Percentiles rank a stretch among this genome's conserved stretches.
Conservation (phyloP, 2,888 invertebrate species). For the Catocala fraxini region DNA sequence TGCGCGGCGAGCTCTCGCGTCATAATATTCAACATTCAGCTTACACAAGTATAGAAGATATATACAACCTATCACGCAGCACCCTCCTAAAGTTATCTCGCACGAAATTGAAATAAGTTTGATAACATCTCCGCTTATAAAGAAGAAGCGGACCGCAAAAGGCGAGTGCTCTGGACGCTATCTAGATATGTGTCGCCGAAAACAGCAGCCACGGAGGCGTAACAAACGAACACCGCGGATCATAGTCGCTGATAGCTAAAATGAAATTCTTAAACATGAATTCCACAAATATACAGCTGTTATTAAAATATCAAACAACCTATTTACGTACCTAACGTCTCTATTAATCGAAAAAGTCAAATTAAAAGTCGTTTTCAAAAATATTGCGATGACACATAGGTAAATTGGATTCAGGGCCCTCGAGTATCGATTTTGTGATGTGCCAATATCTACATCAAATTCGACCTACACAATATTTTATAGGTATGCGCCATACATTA, state of each 20-base stretch:
- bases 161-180: slow-evolving; percentile 74
- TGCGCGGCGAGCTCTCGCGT: slow-evolving; percentile 60
- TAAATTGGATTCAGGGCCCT: slow-evolving; percentile 21
- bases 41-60: neutral
- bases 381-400: neutral
- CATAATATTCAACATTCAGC: slow-evolving; percentile 40
- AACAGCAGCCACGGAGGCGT: slow-evolving; percentile 69
- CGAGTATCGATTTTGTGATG: slow-evolving; percentile 20
- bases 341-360: slow-evolving; percentile 19
- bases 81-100: slow-evolving; percentile 65
- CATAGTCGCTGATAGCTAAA: slow-evolving; percentile 66
- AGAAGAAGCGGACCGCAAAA: slow-evolving; percentile 68
- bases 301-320: slow-evolving; percentile 11
- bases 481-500: no score
- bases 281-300: slow-evolving; percentile 14
- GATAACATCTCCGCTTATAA: slow-evolving; percentile 73
- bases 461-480: no score
- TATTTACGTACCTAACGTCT: slow-evolving; percentile 18
- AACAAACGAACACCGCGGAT: slow-evolving; percentile 66
- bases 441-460: neutral
- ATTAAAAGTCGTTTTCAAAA: slow-evolving; percentile 14
- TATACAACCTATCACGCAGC: slow-evolving; percentile 51
- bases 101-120: slow-evolving; percentile 75
- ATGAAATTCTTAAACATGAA: slow-evolving; percentile 47
- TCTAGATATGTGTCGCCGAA: slow-evolving; percentile 76